Evolutionary conservation across 2,797 vertebrate genomes (phyloP).

Genomic region (Chromobotia macracanthus): DNA sequence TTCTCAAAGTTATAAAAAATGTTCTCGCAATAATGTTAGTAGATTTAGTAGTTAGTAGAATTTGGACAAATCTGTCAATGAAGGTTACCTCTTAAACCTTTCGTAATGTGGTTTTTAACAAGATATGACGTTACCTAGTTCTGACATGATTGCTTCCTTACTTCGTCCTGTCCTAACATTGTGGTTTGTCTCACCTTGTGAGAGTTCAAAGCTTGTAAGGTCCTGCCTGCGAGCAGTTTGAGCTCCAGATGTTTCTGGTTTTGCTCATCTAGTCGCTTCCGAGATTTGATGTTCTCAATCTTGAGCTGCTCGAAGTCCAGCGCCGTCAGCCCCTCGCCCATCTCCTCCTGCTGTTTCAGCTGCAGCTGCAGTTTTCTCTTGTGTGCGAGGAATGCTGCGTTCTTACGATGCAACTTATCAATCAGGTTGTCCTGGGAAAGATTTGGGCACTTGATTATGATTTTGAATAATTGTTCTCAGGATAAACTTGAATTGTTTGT

Average conservation of each 20-base stretch:
- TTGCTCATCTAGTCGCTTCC: slow-evolving; percentile 69
- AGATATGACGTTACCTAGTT: too few species aligned
- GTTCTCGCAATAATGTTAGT: too few species aligned
- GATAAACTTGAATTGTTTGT: slow-evolving; percentile 39
- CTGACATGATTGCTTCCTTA: too few species aligned
- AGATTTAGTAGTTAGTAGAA: too few species aligned
- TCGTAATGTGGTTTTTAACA: not conserved
- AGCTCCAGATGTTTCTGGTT: slow-evolving; percentile 75
- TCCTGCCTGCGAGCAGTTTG: slow-evolving; percentile 71
- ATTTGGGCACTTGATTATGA: not conserved
- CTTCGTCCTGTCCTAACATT: too few species aligned
- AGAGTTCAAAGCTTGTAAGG: slow-evolving; percentile 68
- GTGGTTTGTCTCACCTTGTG: slow-evolving; percentile 70
- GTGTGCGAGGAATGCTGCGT: slow-evolving; percentile 70
- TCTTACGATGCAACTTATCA: slow-evolving; percentile 77
- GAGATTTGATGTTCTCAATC: slow-evolving; percentile 74
- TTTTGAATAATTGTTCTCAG: not conserved
- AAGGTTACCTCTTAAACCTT: not conserved
- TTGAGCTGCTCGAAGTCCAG: slow-evolving; percentile 78
- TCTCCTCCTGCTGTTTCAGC: slow-evolving; percentile 76
- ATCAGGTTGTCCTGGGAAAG: slow-evolving; percentile 71
- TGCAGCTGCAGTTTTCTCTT: slow-evolving; percentile 77
- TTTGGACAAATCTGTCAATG: not conserved
- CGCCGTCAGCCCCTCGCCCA: slow-evolving; percentile 66
- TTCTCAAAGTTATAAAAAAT: too few species aligned